Percentiles rank a stretch among this genome's conserved stretches.
phyloP scores from a whole-genome alignment of 1,140 invertebrate genomes.

The Coelopa frigida region DNA sequence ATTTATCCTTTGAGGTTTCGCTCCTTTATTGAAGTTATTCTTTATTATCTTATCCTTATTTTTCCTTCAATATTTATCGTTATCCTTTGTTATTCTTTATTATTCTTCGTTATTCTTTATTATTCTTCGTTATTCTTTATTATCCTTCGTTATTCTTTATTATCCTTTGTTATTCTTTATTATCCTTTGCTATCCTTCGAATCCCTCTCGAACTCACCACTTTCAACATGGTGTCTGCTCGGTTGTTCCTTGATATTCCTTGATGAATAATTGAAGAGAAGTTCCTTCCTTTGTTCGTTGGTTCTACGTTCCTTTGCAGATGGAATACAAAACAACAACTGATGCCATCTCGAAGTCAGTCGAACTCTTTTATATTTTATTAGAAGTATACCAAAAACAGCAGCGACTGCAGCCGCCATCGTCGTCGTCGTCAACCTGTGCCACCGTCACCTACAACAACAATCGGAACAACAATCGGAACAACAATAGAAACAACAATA shows the following conservation, averaged over 20 bases:
- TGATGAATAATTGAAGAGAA: not conserved
- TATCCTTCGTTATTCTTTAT: not conserved
- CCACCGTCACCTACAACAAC: constrained; percentile 6
- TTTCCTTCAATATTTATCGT: too few relatives aligned
- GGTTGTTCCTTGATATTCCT: not conserved
- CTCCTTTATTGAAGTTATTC: too few relatives aligned
- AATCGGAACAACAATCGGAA: constrained; percentile 9
- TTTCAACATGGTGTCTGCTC: constrained; percentile 24
- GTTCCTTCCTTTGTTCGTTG: constrained; percentile 10
- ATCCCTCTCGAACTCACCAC: constrained; percentile 24
- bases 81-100: too few relatives aligned
- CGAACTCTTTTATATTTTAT: constrained; percentile 31
- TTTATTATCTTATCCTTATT: too few relatives aligned
- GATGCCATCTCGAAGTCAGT: constrained; percentile 26
- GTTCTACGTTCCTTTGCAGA: constrained; percentile 17
- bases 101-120: too few relatives aligned
- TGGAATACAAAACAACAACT: constrained; percentile 23
- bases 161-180: not conserved
- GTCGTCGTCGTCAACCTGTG: not conserved
- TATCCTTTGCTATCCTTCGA: not conserved
- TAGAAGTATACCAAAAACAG: not conserved
- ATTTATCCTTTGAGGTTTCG: too few relatives aligned
- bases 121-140: too few relatives aligned
- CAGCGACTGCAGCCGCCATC: not conserved
- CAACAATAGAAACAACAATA: too few relatives aligned